These are phyloP conservation scores for Chironomus riparius DNA, from an alignment of 2,888 invertebrate species.

Conservation along the genomic window DNA sequence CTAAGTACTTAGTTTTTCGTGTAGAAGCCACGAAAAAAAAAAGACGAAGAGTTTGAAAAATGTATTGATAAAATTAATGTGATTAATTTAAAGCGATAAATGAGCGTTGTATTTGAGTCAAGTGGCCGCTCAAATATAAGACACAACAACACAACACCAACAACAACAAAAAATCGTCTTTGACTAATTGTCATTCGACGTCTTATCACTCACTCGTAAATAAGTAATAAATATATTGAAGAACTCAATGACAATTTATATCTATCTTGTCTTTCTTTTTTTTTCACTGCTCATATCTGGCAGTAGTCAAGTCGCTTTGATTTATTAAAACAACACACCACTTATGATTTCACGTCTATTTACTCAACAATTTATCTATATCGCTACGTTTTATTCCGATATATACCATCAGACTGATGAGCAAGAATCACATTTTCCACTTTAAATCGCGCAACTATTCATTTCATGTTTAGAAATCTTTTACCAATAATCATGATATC, in stretches of 20 bases:
- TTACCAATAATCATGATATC: no score
- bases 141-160: not conserved
- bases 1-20: not conserved
- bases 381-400: slow-evolving; percentile 25
- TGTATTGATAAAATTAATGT: not conserved
- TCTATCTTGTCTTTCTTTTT: no score
- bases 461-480: no score
- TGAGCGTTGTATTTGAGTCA: not conserved
- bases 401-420: not conserved
- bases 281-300: not conserved
- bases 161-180: no score
- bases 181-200: not conserved
- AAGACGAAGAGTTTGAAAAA: not conserved
- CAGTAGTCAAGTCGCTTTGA: slow-evolving; percentile 26
- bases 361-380: slow-evolving; percentile 27
- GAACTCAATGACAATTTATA: not conserved
- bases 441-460: slow-evolving; percentile 14
- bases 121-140: not conserved
- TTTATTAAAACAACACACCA: slow-evolving; percentile 29
- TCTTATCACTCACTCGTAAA: not conserved
- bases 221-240: no score
- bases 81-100: slow-evolving; percentile 27
- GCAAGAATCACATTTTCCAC: slow-evolving; percentile 16
- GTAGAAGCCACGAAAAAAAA: not conserved
- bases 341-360: slow-evolving; percentile 27